Conservation (phyloP, 2,888 invertebrate genomes). For the Dynastes tityus region DNA sequence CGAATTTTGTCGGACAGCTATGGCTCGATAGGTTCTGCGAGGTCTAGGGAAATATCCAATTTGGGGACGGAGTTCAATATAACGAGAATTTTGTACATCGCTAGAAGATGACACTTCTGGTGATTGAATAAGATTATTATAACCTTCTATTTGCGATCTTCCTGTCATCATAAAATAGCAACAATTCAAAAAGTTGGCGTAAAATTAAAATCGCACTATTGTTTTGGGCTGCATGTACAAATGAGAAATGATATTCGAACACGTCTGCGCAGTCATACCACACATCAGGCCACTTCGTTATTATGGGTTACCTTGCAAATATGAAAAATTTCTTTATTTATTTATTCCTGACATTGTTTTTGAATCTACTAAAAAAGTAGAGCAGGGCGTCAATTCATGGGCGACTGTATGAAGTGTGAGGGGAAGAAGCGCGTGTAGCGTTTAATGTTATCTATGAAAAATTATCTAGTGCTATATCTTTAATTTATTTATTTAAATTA, state of each 20-base stretch:
- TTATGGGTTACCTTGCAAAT: background rate
- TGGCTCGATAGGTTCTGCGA: constrained; percentile 45
- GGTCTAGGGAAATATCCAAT: constrained; percentile 22
- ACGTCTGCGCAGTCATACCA: constrained; percentile 42
- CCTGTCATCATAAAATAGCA: constrained; percentile 52
- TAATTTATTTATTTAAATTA: too few relatives aligned
- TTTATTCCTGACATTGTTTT: too few relatives aligned
- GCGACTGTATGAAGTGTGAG: too few relatives aligned
- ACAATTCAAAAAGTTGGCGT: constrained; percentile 23
- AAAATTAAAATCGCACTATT: constrained; percentile 2
- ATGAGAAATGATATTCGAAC: constrained; percentile 28
- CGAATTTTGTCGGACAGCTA: background rate
- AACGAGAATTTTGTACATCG: constrained; percentile 55
- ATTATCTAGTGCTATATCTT: too few relatives aligned
- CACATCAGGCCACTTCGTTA: constrained; percentile 42
- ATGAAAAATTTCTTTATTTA: background rate
- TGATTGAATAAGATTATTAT: constrained; percentile 63
- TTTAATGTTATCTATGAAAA: too few relatives aligned
- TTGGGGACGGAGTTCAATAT: constrained; percentile 5
- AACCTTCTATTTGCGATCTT: constrained; percentile 58
- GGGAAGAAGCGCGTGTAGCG: too few relatives aligned
- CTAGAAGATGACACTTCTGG: constrained; percentile 66
- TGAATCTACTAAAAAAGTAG: too few relatives aligned
- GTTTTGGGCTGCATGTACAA: constrained; percentile 17
- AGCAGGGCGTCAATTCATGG: too few relatives aligned